Evolutionary conservation across 2,113 vertebrate genomes (phyloP), one percentile per base, ranked within the genome.

Genomic region (Etia nguti): DNA sequence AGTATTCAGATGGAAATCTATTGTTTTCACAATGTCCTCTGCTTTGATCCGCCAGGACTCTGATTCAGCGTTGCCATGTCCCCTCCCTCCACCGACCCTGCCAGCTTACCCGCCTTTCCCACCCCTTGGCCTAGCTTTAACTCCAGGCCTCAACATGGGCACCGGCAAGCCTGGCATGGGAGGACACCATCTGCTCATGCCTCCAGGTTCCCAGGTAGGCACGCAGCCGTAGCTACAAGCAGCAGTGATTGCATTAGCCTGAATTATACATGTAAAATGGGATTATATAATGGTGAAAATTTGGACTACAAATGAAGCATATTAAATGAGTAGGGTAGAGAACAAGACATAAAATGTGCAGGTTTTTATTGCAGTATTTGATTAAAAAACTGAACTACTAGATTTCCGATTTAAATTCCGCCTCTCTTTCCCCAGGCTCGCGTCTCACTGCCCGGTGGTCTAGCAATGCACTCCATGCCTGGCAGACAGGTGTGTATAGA

Each of bases 31-130:
- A 29, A 4, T 57, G 6, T n/a, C 3, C 13, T 38, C 22, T 5
- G n/a, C 15, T 80, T 22, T 20, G 7, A 6, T 81, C 38, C 55
- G 29, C 52, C 95, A 99, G 98, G 98, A 99, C 94, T 99, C 98
- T 1, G 98, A 99, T 96, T 98, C 98, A 4, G 91, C 98, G 6
- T 94, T 97, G 4, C 96, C 98, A 73, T 98, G 97, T 92, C 95
- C 95, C 20, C 94, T 84, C 62, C 91, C 93, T 29, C 93, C 96
- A 5, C 97, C 97, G 59, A 92, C 94, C 59, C 92, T 98, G 91
- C 97, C 97, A 83, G 96, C 97, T 38, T 98, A 97, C 95, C 96
- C 96, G 54, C 96, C 97, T 34, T 98, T 97, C 43, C 95, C 97
- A 8, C 88, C 96, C 3, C 96, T 98, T 89, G 96, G 97, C 91